Evolutionary conservation across 1,140 invertebrate species (phyloP), one percentile per base, ranked within the genome.

Genomic region (Bicyclus anynana): DNA sequence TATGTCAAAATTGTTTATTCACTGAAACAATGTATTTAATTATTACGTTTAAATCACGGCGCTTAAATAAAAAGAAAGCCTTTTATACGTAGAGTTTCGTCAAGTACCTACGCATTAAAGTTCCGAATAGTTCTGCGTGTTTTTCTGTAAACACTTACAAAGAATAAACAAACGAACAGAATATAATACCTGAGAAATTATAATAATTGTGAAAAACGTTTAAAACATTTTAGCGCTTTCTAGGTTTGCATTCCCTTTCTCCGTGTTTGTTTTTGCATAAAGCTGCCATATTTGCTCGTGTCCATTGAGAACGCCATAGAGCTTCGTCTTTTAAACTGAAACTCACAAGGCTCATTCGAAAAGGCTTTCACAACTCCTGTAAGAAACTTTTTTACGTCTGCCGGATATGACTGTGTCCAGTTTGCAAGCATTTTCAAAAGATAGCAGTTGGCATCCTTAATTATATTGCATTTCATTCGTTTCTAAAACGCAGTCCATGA

Each of bases 171-270:
- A 23, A 23, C 7, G 7, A 23, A 23, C 23, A 7, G 23, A 23
- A 23, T 23, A 23, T 2, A 23, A 23, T 23, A 23, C 7, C 33
- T 13, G 5, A 40, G 3, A 2, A 5, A 16, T 17, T 4, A 9
- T 5, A 5, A 17, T 14, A 40, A 0, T 14, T 2, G 13, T 1
- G 13, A 14, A 40, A 40, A 17, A 17, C 37, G 16, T 10, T 40
- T 40, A 40, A 40, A 40, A 40, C 37, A 40, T 40, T 14, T 40
- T 40, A 40, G 16, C 37, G 37, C 37, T 40, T 40, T 40, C 37
- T 40, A 9, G 37, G 37, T 40, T 40, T 40, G 16, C 37, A 9
- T 16, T 16, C 37, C 37, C 16, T 40, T 40, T 40, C 37, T 40
- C 17, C 17, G 37, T 14, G 9, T 40, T 40, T 40, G 37, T 40